Evolutionary conservation across 2,888 invertebrate genomes (phyloP).

Genomic region (Eupeodes latifasciatus): DNA sequence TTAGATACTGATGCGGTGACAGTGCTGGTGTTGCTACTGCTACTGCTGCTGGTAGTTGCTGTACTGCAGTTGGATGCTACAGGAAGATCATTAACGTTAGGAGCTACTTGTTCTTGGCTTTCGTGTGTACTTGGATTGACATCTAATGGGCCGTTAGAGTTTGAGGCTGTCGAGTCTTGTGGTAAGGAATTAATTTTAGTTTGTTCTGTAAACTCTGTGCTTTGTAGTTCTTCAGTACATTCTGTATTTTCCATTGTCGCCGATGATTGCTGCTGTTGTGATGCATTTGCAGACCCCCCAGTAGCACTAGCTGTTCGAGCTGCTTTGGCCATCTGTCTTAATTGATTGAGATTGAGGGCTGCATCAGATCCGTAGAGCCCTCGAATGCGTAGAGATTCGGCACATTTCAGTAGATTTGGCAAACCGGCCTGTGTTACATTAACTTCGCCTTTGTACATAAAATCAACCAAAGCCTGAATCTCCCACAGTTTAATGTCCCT

Average conservation of each 20-base stretch:
- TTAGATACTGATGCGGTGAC: constrained; percentile 53
- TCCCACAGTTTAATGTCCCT: constrained; percentile 93
- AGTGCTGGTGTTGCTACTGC: constrained; percentile 82
- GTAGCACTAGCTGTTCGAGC: constrained; percentile 61
- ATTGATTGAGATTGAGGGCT: constrained; percentile 82
- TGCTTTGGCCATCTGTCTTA: constrained; percentile 79
- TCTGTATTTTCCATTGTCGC: constrained; percentile 51
- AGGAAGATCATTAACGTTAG: constrained; percentile 63
- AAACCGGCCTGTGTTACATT: constrained; percentile 94
- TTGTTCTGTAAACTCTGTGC: constrained; percentile 79
- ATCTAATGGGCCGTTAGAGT: constrained; percentile 62
- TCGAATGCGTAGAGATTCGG: constrained; percentile 92
- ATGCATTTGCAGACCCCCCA: constrained; percentile 6
- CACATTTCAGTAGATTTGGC: constrained; percentile 92
- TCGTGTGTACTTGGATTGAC: constrained; percentile 54
- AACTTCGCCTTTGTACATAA: constrained; percentile 96
- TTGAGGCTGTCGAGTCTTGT: constrained; percentile 79
- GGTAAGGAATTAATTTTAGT: constrained; percentile 79
- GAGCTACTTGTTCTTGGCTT: constrained; percentile 51
- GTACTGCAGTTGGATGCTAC: constrained; percentile 64
- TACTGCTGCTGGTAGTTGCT: constrained; percentile 79
- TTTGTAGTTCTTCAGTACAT: constrained; percentile 65
- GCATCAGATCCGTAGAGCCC: constrained; percentile 85
- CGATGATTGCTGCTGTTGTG: constrained; percentile 61
- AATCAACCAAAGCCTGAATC: constrained; percentile 93